phyloP scores from a whole-genome alignment of 1,140 invertebrate species.

The Neoseiulus cucumeris region DNA sequence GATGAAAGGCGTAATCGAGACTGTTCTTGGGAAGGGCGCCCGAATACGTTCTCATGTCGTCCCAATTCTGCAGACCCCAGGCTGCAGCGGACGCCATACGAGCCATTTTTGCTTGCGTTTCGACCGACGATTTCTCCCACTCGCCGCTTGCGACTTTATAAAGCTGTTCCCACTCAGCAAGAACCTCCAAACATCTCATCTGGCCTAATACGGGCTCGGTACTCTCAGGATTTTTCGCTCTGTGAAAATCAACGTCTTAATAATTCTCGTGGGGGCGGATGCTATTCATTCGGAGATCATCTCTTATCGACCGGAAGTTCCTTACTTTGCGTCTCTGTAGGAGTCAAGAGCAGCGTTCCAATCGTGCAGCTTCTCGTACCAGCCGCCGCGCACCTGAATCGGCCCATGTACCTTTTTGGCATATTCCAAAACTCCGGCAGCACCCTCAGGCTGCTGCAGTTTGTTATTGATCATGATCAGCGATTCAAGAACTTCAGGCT shows the following conservation, averaged over 20 bases:
- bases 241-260: neutral
- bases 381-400: slow-evolving; percentile 61
- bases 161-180: slow-evolving; percentile 84
- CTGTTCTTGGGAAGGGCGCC: slow-evolving; percentile 61
- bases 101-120: slow-evolving; percentile 57
- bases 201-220: slow-evolving; percentile 68
- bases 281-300: no score
- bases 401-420: slow-evolving; percentile 56
- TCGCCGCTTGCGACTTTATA: slow-evolving; percentile 51
- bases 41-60: slow-evolving; percentile 71
- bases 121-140: slow-evolving; percentile 40
- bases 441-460: slow-evolving; percentile 90
- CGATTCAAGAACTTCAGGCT: slow-evolving; percentile 57
- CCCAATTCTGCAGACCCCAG: slow-evolving; percentile 70
- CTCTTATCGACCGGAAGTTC: neutral
- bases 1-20: slow-evolving; percentile 84
- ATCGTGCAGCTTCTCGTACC: slow-evolving; percentile 97
- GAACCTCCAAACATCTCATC: slow-evolving; percentile 87
- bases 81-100: slow-evolving; percentile 77
- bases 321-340: slow-evolving; percentile 35
- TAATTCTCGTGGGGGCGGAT: no score
- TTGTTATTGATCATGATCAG: slow-evolving; percentile 97
- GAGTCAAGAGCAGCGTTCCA: slow-evolving; percentile 86
- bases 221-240: slow-evolving; percentile 35
- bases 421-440: slow-evolving; percentile 69